Conservation (phyloP, 2,797 vertebrate genomes). For the Mus spretus region DNA sequence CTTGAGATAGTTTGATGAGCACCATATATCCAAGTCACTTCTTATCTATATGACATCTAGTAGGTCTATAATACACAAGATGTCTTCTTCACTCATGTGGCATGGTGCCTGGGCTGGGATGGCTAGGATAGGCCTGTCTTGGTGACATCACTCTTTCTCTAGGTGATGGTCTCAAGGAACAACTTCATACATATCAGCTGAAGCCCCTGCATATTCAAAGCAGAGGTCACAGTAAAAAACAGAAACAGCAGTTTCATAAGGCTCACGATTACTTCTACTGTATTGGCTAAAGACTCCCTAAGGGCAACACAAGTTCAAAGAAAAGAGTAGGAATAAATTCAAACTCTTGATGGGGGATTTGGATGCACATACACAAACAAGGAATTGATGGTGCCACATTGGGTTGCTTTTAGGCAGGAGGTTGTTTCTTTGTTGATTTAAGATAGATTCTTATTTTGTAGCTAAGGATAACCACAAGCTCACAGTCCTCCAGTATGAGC, state of each 20-base stretch:
- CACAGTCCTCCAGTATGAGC: neutral
- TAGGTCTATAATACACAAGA: neutral
- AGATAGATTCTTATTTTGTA: neutral
- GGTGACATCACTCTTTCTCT: neutral
- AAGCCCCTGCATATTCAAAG: neutral
- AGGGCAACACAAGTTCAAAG: neutral
- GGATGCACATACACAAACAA: neutral
- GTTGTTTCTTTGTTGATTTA: neutral
- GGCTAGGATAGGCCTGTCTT: neutral
- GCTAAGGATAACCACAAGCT: neutral
- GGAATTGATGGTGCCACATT: neutral
- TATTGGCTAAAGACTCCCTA: neutral
- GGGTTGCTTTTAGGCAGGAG: neutral
- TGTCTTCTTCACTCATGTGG: neutral
- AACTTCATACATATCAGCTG: neutral
- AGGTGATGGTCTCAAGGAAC: neutral
- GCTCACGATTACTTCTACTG: neutral
- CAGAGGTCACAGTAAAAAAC: neutral
- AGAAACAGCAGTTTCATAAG: neutral
- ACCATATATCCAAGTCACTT: neutral
- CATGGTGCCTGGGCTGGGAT: neutral
- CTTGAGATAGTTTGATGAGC: neutral
- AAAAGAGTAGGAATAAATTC: neutral
- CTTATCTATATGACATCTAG: neutral
- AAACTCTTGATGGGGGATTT: neutral